phyloP scores from a whole-genome alignment of 2,113 vertebrate species.

The Xenopus laevis region DNA sequence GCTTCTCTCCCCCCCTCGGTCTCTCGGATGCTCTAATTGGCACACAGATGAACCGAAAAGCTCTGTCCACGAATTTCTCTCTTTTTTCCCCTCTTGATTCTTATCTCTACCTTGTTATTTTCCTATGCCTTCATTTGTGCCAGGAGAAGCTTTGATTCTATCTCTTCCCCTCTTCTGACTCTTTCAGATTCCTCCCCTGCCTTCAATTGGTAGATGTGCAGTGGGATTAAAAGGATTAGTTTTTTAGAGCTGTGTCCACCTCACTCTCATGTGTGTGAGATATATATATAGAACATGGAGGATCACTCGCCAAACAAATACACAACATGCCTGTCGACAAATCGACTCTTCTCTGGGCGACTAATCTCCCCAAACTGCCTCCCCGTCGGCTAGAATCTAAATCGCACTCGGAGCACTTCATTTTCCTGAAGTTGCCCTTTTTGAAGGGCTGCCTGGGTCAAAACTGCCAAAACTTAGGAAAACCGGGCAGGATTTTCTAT shows the following conservation, averaged over 20 bases:
- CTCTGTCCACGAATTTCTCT: constrained; percentile 10
- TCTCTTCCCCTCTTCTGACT: constrained; percentile 34
- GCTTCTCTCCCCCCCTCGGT: constrained; percentile 14
- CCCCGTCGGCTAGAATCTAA: too few species aligned
- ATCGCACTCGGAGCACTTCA: too few species aligned
- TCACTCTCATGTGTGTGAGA: too few species aligned
- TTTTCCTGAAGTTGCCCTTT: too few species aligned
- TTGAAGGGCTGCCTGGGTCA: too few species aligned
- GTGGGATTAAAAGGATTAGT: constrained; percentile 32
- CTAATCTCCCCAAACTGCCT: too few species aligned
- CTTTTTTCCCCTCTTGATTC: constrained; percentile 5
- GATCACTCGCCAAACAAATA: too few species aligned
- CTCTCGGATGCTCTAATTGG: constrained; percentile 37
- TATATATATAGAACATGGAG: too few species aligned
- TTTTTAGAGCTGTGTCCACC: constrained; percentile 17
- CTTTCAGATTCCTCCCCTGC: constrained; percentile 14
- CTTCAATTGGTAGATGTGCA: constrained; percentile 27
- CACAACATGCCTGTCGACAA: too few species aligned
- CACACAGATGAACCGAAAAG: constrained; percentile 34
- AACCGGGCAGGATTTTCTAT: too few species aligned
- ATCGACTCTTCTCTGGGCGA: too few species aligned
- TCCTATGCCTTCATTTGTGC: constrained; percentile 35
- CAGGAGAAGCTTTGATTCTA: constrained; percentile 36
- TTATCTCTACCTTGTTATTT: constrained; percentile 40
- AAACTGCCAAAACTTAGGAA: too few species aligned